Evolutionary conservation across 2,888 invertebrate species (phyloP).

Genomic region (Hoplodrina blanda): DNA sequence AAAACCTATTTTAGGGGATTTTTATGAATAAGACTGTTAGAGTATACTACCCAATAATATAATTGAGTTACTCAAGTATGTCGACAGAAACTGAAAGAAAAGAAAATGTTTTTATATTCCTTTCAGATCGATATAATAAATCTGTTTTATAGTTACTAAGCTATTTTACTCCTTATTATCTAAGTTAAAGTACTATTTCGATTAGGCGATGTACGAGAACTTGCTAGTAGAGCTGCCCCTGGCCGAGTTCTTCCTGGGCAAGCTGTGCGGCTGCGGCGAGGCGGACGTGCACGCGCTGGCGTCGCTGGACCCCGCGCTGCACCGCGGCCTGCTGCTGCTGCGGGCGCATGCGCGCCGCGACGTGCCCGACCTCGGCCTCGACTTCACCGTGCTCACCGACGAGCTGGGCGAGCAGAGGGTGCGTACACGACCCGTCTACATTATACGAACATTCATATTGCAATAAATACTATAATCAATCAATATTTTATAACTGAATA

Average conservation of each 20-base stretch:
- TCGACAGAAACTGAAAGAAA: too few relatives aligned
- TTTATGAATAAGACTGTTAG: too few relatives aligned
- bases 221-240: slow-evolving; percentile 98
- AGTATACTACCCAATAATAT: too few relatives aligned
- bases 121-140: too few relatives aligned
- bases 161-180: too few relatives aligned
- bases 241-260: slow-evolving; percentile 97
- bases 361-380: slow-evolving; percentile 96
- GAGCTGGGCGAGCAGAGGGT: slow-evolving; percentile 97
- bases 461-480: too few relatives aligned
- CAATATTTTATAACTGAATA: too few relatives aligned
- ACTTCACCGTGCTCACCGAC: slow-evolving; percentile 97
- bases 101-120: too few relatives aligned
- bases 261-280: slow-evolving; percentile 93
- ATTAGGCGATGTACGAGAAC: slow-evolving; percentile 98
- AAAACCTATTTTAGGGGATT: too few relatives aligned
- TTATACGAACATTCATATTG: too few relatives aligned
- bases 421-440: not conserved
- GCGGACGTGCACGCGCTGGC: slow-evolving; percentile 98
- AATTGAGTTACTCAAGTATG: too few relatives aligned
- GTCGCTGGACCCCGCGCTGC: slow-evolving; percentile 97
- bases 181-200: slow-evolving; percentile 1
- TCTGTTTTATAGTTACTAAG: too few relatives aligned
- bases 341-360: slow-evolving; percentile 95
- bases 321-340: slow-evolving; percentile 96